Conservation (phyloP, 2,113 vertebrate species). For the Psilopsiagon aymara region DNA sequence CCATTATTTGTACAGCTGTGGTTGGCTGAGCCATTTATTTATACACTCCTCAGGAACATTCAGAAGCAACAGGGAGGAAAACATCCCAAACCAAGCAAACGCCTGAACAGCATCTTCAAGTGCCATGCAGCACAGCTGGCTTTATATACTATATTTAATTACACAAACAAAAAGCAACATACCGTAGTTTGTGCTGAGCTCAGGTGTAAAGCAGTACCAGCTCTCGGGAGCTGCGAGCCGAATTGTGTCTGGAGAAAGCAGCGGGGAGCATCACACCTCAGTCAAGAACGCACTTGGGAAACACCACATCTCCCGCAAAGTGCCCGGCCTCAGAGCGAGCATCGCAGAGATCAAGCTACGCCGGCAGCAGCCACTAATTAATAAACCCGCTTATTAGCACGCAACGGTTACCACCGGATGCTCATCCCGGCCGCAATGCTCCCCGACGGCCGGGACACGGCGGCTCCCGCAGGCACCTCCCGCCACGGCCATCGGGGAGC, state of each 20-base stretch:
- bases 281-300: background rate
- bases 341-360: background rate
- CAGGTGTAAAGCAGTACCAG: background rate
- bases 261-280: background rate
- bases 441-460: background rate
- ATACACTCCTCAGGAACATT: fast-evolving
- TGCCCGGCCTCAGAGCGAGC: background rate
- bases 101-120: fast-evolving
- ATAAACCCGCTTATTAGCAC: background rate
- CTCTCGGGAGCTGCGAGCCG: background rate
- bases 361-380: background rate
- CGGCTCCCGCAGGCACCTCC: background rate
- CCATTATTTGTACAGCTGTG: background rate
- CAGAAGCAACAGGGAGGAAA: background rate
- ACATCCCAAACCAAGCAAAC: fast-evolving
- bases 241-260: background rate
- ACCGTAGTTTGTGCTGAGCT: background rate
- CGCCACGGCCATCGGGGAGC: too few relatives aligned
- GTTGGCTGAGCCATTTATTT: fast-evolving
- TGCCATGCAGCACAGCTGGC: fast-evolving
- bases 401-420: background rate
- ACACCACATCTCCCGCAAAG: background rate
- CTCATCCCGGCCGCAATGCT: background rate
- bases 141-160: background rate
- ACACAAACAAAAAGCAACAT: background rate